Conservation (phyloP, 1,140 invertebrate species). For the Temnothorax longispinosus region DNA sequence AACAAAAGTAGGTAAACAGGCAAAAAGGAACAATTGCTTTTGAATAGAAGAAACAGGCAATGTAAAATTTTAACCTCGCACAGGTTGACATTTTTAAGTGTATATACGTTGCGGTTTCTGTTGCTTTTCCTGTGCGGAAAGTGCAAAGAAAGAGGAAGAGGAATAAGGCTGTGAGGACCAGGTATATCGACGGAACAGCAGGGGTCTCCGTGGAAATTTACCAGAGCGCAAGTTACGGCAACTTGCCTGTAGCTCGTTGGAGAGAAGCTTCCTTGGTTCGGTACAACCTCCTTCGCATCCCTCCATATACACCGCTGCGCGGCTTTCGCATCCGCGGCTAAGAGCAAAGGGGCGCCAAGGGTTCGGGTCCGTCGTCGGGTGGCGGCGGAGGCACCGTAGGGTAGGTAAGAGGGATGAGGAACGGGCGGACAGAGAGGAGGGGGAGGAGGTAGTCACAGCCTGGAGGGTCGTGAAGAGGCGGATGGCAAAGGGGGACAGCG, state of each 20-base stretch:
- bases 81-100: too few relatives aligned
- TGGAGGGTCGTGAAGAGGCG: slow-evolving; percentile 51
- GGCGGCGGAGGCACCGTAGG: slow-evolving; percentile 74
- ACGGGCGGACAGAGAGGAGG: slow-evolving; percentile 17
- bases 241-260: slow-evolving; percentile 70
- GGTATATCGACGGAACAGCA: slow-evolving; percentile 55
- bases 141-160: slow-evolving; percentile 20
- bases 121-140: not conserved
- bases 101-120: too few relatives aligned
- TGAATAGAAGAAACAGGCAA: too few relatives aligned
- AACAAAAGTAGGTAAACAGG: too few relatives aligned
- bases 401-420: slow-evolving; percentile 69
- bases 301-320: slow-evolving; percentile 68
- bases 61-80: too few relatives aligned
- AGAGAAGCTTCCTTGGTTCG: slow-evolving; percentile 51
- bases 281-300: slow-evolving; percentile 42
- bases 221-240: slow-evolving; percentile 77
- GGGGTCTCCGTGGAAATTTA: slow-evolving; percentile 78
- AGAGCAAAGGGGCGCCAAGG: slow-evolving; percentile 78
- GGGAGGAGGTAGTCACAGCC: slow-evolving; percentile 73
- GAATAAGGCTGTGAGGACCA: slow-evolving; percentile 8
- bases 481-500: slow-evolving; percentile 23
- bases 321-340: slow-evolving; percentile 77
- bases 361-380: slow-evolving; percentile 78
- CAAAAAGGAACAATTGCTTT: too few relatives aligned